Evolutionary conservation across 2,888 invertebrate genomes (phyloP), one percentile per base, ranked within the genome.

Genomic region (Dolomedes plantarius): DNA sequence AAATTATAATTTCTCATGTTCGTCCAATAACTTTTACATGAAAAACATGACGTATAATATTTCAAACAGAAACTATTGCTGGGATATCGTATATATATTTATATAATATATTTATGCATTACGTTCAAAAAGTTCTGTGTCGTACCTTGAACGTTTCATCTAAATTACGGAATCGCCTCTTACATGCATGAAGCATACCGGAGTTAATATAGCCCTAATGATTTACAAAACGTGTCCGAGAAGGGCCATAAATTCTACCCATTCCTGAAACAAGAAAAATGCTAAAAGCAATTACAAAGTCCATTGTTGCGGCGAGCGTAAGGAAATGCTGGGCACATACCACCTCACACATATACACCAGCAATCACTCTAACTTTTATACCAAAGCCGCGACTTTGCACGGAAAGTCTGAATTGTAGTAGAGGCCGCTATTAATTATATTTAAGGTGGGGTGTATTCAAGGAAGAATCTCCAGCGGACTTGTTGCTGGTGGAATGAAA

Each of bases 381-480:
- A 46, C 46, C 16, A 46, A 46, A 16, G 16, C 9, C n/a, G 56
- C 56, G 23, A 23, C 5, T 56, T 23, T 56, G 1, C 19, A 23
- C 23, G 19, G 16, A 2, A 46, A 23, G 23, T 56, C 56, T 56
- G 56, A 11, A 2, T 23, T 19, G 16, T 23, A n/a, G n/a, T n/a
- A n/a, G 9, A 36, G 2, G 23, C 56, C 2, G 56, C 56, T 16
- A 56, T 56, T 56, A 56, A 56, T 56, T 56, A 23, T 23, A 16
- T 56, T 56, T 56, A 56, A 56, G 56, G 56, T 56, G 56, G n/a
- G 23, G 56, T 19, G 56, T 56, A 23, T 23, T 56, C 56, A 23
- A 23, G 56, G 2, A 23, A 19, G 23, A 23, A 23, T 2, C 56
- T 2, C 56, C 5, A 23, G 6, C 36, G 36, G 19, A 23, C 56